Conservation (phyloP, 2,888 invertebrate species). For the Rotaria sp. region DNA sequence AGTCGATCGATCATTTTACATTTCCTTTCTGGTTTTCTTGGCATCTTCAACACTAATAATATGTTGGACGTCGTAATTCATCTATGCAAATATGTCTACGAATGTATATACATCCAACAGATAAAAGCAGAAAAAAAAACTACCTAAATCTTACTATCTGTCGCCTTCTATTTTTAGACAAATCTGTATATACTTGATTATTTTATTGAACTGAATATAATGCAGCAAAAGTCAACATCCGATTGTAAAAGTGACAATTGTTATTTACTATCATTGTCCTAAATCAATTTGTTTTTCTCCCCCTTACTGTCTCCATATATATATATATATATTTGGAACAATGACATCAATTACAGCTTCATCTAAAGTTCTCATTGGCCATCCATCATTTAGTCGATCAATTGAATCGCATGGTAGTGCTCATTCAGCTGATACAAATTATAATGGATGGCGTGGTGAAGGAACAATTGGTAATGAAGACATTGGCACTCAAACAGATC, state of each 20-base stretch:
- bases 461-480: background rate
- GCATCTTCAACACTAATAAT: background rate
- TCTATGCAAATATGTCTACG: background rate
- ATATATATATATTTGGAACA: background rate
- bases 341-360: background rate
- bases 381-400: conserved; percentile 8
- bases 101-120: background rate
- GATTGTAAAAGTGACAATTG: background rate
- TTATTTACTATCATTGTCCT: background rate
- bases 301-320: background rate
- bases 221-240: background rate
- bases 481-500: background rate
- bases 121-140: background rate
- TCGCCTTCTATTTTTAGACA: background rate
- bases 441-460: background rate
- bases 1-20: background rate
- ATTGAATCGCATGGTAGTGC: conserved; percentile 28
- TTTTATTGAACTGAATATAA: background rate
- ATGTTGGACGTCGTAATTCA: background rate
- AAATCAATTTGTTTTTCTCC: background rate
- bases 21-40: background rate
- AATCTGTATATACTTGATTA: conserved; percentile 3
- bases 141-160: no score
- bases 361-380: background rate
- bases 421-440: conserved; percentile 12